phyloP scores from a whole-genome alignment of 2,797 vertebrate species.

The Champsocephalus esox region DNA sequence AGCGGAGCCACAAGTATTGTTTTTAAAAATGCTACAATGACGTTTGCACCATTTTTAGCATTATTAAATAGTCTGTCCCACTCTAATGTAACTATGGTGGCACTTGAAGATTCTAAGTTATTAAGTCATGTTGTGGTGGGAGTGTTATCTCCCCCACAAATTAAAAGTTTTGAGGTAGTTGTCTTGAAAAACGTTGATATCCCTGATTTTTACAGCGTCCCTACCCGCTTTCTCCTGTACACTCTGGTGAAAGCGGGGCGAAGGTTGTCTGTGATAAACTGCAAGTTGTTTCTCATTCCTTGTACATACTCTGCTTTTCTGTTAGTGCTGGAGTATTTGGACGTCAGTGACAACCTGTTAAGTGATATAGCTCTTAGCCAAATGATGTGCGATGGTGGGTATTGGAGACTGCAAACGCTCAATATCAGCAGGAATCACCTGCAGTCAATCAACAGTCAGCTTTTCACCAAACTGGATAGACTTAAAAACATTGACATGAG shows the following conservation, averaged over 20 bases:
- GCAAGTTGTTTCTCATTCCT: slow-evolving; percentile 78
- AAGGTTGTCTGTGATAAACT: slow-evolving; percentile 67
- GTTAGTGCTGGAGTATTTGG: slow-evolving; percentile 75
- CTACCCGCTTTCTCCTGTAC: slow-evolving; percentile 29
- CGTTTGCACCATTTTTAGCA: slow-evolving; percentile 10
- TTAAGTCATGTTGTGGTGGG: not conserved
- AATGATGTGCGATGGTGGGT: slow-evolving; percentile 71
- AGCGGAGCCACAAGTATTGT: slow-evolving; percentile 53
- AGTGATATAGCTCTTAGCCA: slow-evolving; percentile 62
- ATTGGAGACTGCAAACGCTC: slow-evolving; percentile 74
- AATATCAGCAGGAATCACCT: slow-evolving; percentile 78
- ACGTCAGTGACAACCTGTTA: slow-evolving; percentile 81
- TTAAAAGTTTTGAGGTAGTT: slow-evolving; percentile 47
- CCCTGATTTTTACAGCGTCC: slow-evolving; percentile 71
- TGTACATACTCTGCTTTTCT: slow-evolving; percentile 58
- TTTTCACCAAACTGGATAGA: slow-evolving; percentile 52
- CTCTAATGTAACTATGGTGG: slow-evolving; percentile 48
- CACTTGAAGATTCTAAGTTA: slow-evolving; percentile 64
- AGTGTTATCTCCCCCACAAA: fast-evolving
- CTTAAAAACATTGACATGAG: slow-evolving; percentile 83
- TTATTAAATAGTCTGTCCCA: not conserved
- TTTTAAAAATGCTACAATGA: slow-evolving; percentile 63
- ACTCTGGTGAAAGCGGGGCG: slow-evolving; percentile 50
- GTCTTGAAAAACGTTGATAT: slow-evolving; percentile 57
- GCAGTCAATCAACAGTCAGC: slow-evolving; percentile 59